Conservation (phyloP, 2,888 invertebrate species). For the Cremastinae sp. region DNA sequence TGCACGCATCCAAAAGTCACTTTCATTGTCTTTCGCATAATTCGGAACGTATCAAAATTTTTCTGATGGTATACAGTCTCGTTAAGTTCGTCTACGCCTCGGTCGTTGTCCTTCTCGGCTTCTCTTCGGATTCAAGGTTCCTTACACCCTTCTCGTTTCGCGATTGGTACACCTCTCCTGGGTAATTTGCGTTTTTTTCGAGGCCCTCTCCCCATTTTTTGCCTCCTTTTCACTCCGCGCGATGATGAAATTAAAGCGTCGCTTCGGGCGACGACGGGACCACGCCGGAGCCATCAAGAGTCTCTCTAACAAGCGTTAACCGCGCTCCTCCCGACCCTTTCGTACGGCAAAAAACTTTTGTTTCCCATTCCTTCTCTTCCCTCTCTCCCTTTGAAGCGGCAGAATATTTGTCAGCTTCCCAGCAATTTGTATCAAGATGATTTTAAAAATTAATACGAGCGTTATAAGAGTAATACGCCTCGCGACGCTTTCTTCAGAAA, state of each 20-base stretch:
- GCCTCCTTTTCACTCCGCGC: constrained; percentile 3
- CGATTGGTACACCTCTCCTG: constrained; percentile 24
- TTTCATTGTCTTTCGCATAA: neutral
- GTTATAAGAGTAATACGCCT: too few species aligned
- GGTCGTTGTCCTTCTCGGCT: neutral
- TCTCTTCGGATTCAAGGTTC: neutral
- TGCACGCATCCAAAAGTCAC: too few species aligned
- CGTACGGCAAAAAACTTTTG: neutral
- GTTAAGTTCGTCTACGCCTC: constrained; percentile 15
- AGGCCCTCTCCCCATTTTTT: neutral
- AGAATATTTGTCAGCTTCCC: constrained; percentile 40
- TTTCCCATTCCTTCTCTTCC: constrained; percentile 9
- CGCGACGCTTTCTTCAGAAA: too few species aligned
- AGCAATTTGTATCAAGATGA: constrained; percentile 28
- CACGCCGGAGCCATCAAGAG: neutral
- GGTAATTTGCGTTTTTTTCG: constrained; percentile 10
- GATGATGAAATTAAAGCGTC: constrained; percentile 46
- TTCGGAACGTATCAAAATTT: neutral
- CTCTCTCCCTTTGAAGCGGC: neutral
- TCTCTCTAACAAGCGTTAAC: constrained; percentile 30
- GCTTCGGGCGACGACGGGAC: neutral
- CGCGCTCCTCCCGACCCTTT: constrained; percentile 8
- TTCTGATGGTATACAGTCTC: too few species aligned
- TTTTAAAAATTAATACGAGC: neutral
- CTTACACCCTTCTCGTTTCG: constrained; percentile 10